Conservation (phyloP, 2,113 vertebrate species). For the Epinephelus lanceolatus region DNA sequence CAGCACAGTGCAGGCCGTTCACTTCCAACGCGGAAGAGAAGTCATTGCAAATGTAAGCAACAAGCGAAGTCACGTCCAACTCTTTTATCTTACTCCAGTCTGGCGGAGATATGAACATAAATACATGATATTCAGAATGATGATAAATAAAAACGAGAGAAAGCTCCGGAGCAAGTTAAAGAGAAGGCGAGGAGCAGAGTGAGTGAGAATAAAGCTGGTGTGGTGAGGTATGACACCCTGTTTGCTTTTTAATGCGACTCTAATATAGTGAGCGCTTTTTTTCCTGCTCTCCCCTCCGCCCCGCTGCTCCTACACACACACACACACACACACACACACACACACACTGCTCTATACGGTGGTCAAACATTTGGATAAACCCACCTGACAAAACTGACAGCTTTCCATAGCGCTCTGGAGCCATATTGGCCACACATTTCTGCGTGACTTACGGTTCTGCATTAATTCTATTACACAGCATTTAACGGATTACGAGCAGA, state of each 20-base stretch:
- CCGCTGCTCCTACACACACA: not conserved
- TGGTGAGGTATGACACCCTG: conserved; percentile 38
- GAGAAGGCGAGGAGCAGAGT: conserved; percentile 1
- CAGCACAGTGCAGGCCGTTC: conserved; percentile 32
- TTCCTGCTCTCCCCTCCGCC: conserved; percentile 7
- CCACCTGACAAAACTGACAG: conserved; percentile 63
- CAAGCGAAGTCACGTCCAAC: conserved; percentile 72
- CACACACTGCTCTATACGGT: conserved; percentile 14
- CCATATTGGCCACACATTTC: conserved; percentile 65
- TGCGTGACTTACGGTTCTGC: conserved; percentile 42
- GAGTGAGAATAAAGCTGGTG: conserved; percentile 1
- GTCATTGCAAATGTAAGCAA: conserved; percentile 53
- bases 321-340: no score
- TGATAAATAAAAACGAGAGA: no score
- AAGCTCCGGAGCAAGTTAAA: conserved; percentile 15
- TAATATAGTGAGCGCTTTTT: conserved; percentile 18
- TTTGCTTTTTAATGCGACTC: conserved; percentile 52
- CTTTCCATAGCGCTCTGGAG: conserved; percentile 35
- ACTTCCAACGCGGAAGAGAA: conserved; percentile 12
- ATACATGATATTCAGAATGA: not conserved
- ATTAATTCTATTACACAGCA: conserved; percentile 63
- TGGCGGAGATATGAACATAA: not conserved
- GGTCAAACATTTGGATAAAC: conserved; percentile 51
- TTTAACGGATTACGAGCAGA: conserved; percentile 44
- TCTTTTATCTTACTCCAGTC: conserved; percentile 25